Base-by-base conservation (phyloP, 2,888 invertebrate genomes). In the Heteromyza rotundicornis region DNA sequence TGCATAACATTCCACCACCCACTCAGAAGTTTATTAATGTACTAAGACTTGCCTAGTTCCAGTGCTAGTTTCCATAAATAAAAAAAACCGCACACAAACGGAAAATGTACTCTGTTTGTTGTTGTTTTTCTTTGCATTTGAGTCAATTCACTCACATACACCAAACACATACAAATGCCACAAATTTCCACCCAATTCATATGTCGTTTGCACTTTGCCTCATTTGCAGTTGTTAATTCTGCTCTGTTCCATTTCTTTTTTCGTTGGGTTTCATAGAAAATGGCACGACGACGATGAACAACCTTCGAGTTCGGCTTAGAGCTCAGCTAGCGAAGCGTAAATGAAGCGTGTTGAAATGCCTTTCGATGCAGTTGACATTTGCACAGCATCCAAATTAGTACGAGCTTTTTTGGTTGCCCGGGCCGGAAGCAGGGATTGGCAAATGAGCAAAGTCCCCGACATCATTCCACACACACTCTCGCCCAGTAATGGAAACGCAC, bases 311-410 rank as follows among this genome's bases (percentile, higher is more conserved):
- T 40, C 40, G 10, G 14, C 40, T n/a, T n/a, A n/a, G n/a, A n/a
- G n/a, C n/a, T n/a, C 10, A 27, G 27, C 27, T 10, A 27, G 27
- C 27, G 27, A n/a, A 35, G 54, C 22, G 20, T 35, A 54, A 54
- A 54, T 54, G 54, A 54, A 54, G 35, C 36, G 35, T 54, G 35
- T 20, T 20, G 54, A 54, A 54, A n/a, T 54, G 14, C 22, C 17
- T 54, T 36, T 54, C 17, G 16, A 10, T 32, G 10, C 14, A 54
- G 32, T 32, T 54, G 35, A n/a, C n/a, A n/a, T n/a, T n/a, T n/a
- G 32, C 8, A 54, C 17, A 54, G 35, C 54, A 54, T 54, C 54
- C 10, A n/a, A 40, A 40, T n/a, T 32, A 8, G 32, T 32, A n/a
- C n/a, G n/a, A n/a, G n/a, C n/a, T n/a, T n/a, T n/a, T n/a, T n/a